Evolutionary conservation across 2,888 invertebrate species (phyloP), one percentile per base, ranked within the genome.

Genomic region (Acanthosepion esculentum): DNA sequence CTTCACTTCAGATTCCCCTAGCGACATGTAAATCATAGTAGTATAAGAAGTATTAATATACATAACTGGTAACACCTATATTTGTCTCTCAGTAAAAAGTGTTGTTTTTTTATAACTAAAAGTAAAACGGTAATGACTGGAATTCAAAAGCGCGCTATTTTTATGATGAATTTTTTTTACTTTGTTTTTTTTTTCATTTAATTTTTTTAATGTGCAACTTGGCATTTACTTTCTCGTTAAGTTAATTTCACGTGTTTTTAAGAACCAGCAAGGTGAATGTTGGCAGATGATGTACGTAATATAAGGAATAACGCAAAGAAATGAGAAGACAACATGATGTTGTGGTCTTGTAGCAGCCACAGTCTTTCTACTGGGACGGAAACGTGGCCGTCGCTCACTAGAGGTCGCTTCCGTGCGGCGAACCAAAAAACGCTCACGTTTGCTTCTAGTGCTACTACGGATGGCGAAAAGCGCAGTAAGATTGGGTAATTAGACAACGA

Each of bases 351-450:
- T 78, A 78, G 78, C 78, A 78, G 78, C 78, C 78, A 78, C 78
- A 78, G 12, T 78, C 78, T 92, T 50, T 92, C 92, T 50, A 48
- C 92, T 92, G 48, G 48, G 92, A 92, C 92, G 48, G 92, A 50
- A 92, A 50, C 92, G 92, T 50, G 48, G 48, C 92, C 92, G 48
- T 26, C 48, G 48, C 92, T 33, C 92, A 48, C 92, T 50, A 92
- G 92, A 92, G 92, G 50, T 48, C 92, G 92, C 92, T 50, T 50
- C 92, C 92, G 78, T 78, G 78, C 78, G 78, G 78, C 78, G 78
- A 78, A 78, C 78, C 78, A 15, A 78, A 78, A 78, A 78, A 78
- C 78, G 78, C 78, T 78, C 6, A 78, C 78, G 78, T 78, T n/a
- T 78, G 78, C 10, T n/a, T 12, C n/a, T 15, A 78, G n/a, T 78